Percentiles rank a stretch among this genome's conserved stretches.
These are phyloP conservation scores for Macrotrachela quadricornifera DNA, from an alignment of 1,140 invertebrate species.

Conservation along the genomic window DNA sequence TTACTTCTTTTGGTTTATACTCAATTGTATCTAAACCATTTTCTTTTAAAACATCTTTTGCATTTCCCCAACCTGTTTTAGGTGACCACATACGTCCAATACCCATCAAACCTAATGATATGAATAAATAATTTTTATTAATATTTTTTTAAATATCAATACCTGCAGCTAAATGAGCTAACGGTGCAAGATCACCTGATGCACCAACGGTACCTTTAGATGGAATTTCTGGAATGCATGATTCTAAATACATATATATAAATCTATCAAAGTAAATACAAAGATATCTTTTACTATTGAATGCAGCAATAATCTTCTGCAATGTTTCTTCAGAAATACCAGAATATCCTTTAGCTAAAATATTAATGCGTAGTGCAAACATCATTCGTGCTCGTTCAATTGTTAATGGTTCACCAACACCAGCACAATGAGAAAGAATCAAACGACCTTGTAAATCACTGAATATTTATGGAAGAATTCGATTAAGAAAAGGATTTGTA, in stretches of 20 bases:
- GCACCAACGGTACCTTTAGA: constrained; percentile 53
- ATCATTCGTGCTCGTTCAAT: constrained; percentile 45
- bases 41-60: constrained; percentile 40
- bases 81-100: constrained; percentile 56
- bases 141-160: too few relatives aligned
- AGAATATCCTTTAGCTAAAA: constrained; percentile 48
- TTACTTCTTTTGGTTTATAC: constrained; percentile 45
- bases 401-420: constrained; percentile 43
- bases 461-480: too few relatives aligned
- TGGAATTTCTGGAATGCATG: constrained; percentile 47
- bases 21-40: constrained; percentile 39
- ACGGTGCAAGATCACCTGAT: constrained; percentile 47
- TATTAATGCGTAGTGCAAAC: constrained; percentile 49
- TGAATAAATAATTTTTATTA: too few relatives aligned
- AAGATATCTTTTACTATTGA: constrained; percentile 34
- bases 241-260: constrained; percentile 29
- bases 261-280: neutral
- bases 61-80: constrained; percentile 46
- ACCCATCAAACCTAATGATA: constrained; percentile 47
- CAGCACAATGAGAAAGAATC: constrained; percentile 47
- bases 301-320: constrained; percentile 42
- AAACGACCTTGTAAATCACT: constrained; percentile 47
- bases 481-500: neutral
- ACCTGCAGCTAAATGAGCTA: too few relatives aligned
- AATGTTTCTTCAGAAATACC: constrained; percentile 44